A percentile compares a stretch with the other conserved stretches of the same genome.
phyloP scores from a whole-genome alignment of 2,113 vertebrate species.

The Tylochromis polylepis region DNA sequence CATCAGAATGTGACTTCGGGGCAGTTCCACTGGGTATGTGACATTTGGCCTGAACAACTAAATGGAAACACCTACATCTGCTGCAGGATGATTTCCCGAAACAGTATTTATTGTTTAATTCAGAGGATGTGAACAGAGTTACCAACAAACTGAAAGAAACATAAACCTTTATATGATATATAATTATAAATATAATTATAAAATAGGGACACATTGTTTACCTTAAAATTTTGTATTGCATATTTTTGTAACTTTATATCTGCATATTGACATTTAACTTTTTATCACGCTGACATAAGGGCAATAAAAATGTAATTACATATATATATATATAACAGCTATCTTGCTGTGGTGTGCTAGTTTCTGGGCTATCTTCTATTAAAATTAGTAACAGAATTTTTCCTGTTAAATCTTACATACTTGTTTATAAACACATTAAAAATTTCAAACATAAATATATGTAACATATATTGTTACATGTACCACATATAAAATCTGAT shows the following conservation, averaged over 20 bases:
- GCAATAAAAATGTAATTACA: too few species aligned
- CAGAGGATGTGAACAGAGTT: neutral
- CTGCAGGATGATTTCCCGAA: neutral
- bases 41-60: neutral
- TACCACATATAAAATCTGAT: neutral
- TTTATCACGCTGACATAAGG: too few species aligned
- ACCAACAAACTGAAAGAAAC: neutral
- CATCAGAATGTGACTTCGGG: neutral
- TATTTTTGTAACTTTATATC: too few species aligned
- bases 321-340: too few species aligned
- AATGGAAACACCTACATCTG: neutral
- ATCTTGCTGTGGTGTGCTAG: too few species aligned
- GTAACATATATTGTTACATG: neutral
- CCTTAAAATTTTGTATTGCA: too few species aligned
- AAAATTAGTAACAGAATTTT: neutral
- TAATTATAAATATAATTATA: neutral
- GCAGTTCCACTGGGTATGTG: neutral
- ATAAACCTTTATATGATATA: neutral
- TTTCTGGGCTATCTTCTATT: too few species aligned
- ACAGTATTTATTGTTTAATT: neutral
- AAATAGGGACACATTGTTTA: neutral
- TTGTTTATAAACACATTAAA: neutral
- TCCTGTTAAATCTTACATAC: neutral
- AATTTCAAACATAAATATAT: neutral
- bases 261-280: too few species aligned